A percentile compares a stretch with the other conserved stretches of the same genome.
These are phyloP conservation scores for Styela plicata DNA, from an alignment of 23 tunicate species.

Conservation along the genomic window DNA sequence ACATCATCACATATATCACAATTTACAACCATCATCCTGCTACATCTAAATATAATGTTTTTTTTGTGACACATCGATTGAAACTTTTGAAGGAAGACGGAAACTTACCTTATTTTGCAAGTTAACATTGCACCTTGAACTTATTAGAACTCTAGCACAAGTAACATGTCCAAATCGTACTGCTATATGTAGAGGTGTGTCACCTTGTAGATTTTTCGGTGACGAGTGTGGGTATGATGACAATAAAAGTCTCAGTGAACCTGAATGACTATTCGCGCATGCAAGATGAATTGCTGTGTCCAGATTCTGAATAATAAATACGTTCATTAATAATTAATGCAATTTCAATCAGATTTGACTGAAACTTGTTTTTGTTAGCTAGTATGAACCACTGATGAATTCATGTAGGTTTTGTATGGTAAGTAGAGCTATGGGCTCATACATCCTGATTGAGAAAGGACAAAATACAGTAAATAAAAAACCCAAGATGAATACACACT, in stretches of 20 bases:
- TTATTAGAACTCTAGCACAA: conserved; percentile 35
- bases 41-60: too few species aligned
- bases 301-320: conserved; percentile 29
- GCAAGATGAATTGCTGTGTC: conserved; percentile 58
- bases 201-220: conserved; percentile 33
- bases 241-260: not conserved
- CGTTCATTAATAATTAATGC: not conserved
- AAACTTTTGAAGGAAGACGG: too few species aligned
- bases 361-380: too few species aligned
- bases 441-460: too few species aligned
- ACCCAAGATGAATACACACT: too few species aligned
- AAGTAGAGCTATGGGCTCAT: too few species aligned
- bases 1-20: too few species aligned
- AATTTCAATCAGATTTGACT: not conserved
- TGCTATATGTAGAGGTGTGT: conserved; percentile 57
- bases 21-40: too few species aligned
- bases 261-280: conserved; percentile 30
- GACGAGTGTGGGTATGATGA: conserved; percentile 9
- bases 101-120: conserved; percentile 49
- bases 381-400: too few species aligned
- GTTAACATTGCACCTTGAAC: conserved; percentile 44
- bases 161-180: conserved; percentile 54
- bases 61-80: too few species aligned
- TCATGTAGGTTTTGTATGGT: too few species aligned
- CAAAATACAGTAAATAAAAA: too few species aligned